These are phyloP conservation scores for Lepidotrigona ventralis DNA, from an alignment of 1,140 invertebrate species.

Conservation along the genomic window DNA sequence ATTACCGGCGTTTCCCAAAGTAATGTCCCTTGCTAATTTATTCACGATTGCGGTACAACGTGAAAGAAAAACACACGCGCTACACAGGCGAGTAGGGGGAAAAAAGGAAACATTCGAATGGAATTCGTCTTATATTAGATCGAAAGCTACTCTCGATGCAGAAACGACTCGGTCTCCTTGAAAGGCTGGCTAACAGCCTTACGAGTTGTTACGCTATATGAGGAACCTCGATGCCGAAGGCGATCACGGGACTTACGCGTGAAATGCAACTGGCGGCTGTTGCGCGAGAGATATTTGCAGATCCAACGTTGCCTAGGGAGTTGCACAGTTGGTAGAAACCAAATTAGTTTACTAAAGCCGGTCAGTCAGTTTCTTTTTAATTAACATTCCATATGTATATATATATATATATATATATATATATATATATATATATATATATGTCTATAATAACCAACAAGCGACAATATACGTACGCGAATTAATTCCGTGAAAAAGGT, in stretches of 20 bases:
- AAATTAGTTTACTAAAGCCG: conserved; percentile 17
- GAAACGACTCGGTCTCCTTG: conserved; percentile 17
- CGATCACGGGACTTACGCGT: conserved; percentile 10
- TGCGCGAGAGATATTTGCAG: conserved; percentile 11
- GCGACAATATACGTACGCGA: not conserved
- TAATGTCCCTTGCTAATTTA: conserved; percentile 26
- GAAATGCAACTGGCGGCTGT: conserved; percentile 21
- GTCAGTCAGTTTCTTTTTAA: not conserved
- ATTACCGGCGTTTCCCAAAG: not conserved
- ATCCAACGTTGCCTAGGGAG: not conserved
- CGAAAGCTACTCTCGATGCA: not conserved
- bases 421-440: too few species aligned
- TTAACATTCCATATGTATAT: not conserved
- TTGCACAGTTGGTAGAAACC: not conserved
- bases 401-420: not conserved
- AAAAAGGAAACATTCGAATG: not conserved
- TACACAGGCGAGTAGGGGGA: not conserved
- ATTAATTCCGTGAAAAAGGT: not conserved
- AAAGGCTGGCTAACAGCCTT: conserved; percentile 29
- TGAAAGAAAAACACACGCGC: not conserved
- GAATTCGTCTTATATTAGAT: conserved; percentile 2
- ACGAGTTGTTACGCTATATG: conserved; percentile 21
- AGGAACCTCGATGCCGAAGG: conserved; percentile 9
- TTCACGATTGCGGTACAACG: conserved; percentile 9
- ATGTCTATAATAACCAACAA: too few species aligned